A percentile compares a stretch with the other conserved stretches of the same genome.
phyloP scores from a whole-genome alignment of 2,797 vertebrate genomes.

The Tangara arthus region DNA sequence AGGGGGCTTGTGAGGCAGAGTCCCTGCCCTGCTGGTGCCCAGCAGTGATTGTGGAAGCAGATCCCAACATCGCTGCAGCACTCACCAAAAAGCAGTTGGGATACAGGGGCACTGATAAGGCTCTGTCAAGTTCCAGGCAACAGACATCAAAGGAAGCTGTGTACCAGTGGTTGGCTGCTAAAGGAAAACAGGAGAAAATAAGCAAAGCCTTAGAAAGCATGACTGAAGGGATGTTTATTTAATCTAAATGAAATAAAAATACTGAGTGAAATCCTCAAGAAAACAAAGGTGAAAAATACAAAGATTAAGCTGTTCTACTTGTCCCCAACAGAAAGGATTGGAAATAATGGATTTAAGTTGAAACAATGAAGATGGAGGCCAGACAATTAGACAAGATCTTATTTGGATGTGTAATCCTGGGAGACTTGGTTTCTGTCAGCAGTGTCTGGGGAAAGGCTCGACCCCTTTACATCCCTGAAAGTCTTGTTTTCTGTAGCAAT shows the following conservation, averaged over 20 bases:
- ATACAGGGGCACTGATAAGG: background rate
- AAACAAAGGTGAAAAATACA: background rate
- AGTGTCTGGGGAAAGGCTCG: background rate
- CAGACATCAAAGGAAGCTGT: background rate
- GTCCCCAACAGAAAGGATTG: background rate
- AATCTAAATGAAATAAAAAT: background rate
- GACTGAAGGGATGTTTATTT: background rate
- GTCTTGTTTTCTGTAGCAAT: background rate
- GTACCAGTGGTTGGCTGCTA: background rate
- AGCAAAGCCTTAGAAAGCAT: background rate
- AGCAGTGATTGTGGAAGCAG: background rate
- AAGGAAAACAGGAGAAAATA: background rate
- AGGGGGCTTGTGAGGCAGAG: background rate
- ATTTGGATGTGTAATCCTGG: background rate
- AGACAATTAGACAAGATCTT: background rate
- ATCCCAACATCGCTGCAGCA: fast-evolving
- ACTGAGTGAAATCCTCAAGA: background rate
- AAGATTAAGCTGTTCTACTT: background rate
- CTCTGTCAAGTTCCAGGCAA: background rate
- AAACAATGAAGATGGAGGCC: background rate
- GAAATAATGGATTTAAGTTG: background rate
- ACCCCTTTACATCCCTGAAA: background rate
- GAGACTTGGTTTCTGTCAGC: background rate
- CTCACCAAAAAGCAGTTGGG: background rate
- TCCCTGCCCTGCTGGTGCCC: background rate